Base-by-base conservation (phyloP, 2,888 invertebrate species). In the Ischnura elegans region DNA sequence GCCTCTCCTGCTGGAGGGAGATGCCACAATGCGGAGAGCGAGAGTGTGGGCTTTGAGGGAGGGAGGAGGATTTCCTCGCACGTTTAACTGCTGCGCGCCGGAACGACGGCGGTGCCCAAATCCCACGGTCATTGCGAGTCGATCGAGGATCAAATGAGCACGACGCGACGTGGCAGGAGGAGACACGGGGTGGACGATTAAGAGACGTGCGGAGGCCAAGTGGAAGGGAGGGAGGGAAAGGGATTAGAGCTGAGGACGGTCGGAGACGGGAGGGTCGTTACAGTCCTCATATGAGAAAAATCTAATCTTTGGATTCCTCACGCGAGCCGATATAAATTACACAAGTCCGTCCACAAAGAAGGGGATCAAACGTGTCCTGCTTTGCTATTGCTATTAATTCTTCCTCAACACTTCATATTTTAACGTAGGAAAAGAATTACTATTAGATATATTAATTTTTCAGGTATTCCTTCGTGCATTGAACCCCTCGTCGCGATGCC, bases 51-150 rank as follows among this genome's bases (percentile, higher is more conserved):
- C 25, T 76, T n/a, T 76, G 29, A 13, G 76, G 76, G 76, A 76
- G 76, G 29, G 6, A 36, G 76, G 76, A 76, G 76, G 76, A 76
- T 76, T 76, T 76, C 76, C 76, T 36, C 76, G 25, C 36, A 36
- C 76, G 45, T 86, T 46, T 46, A 86, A 90, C 43, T 61, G 43
- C 42, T 42, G 19, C 90, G 61, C 46, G 87, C 42, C 61, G 90
- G 43, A 42, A 55, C 21, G 36, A 42, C 87, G 36, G n/a, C 87
- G 19, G 87, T n/a, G 87, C 55, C 87, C 55, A 90, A 61, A 90
- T 90, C 90, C 90, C 90, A 87, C 51, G 87, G 55, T 55, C 87
- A 55, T 51, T 87, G 87, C 55, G 87, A 87, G 87, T 87, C 87
- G 90, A 90, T 61, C 90, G 55, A 43, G 61, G 43, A 61, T 55